Base-by-base conservation (phyloP, 2,797 vertebrate genomes). In the Anguilla marmorata region DNA sequence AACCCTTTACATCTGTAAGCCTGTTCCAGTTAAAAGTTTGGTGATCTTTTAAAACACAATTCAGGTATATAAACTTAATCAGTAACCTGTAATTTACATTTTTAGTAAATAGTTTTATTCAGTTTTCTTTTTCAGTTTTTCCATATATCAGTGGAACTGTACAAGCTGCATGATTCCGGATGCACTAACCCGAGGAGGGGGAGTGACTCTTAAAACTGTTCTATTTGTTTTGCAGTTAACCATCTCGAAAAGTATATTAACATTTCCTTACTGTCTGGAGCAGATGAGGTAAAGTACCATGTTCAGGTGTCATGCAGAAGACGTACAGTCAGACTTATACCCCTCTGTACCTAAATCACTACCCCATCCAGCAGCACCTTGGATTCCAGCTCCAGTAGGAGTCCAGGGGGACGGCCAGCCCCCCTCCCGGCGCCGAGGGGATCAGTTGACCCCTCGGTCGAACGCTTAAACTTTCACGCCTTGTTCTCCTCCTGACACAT, bases 401-500 rank as follows among this genome's bases (percentile, higher is more conserved):
- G 27, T 12, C 33, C 50, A 58, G 83, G 54, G 50, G 12, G 27
- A 56, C 5, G 24, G 69, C 80, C 87, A 3, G 6, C 89, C 86
- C 79, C 90, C 69, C 76, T 60, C 33, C 21, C 88, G 91, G 90
- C 79, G 8, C 80, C 41, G 91, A 89, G 90, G 88, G 89, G 88
- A 91, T 83, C 48, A 88, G 90, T 91, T 94, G 92, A 95, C 94
- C 94, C 93, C 93, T 94, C 80, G 30, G 76, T 60, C 45, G 60
- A 86, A 76, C 84, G 80, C 60, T 86, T 76, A 88, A 79, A 85
- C 45, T 79, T 88, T 85, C 76, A 88, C 74, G 37, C 90, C 89
- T 91, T 90, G 89, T 89, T 92, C 90, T 89, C 91, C 93, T 93
- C 92, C 94, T 92, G 92, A 92, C 91, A 93, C 93, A 94, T 93